Evolutionary conservation across 1,140 invertebrate species (phyloP).

Genomic region (Pomacea maculata): DNA sequence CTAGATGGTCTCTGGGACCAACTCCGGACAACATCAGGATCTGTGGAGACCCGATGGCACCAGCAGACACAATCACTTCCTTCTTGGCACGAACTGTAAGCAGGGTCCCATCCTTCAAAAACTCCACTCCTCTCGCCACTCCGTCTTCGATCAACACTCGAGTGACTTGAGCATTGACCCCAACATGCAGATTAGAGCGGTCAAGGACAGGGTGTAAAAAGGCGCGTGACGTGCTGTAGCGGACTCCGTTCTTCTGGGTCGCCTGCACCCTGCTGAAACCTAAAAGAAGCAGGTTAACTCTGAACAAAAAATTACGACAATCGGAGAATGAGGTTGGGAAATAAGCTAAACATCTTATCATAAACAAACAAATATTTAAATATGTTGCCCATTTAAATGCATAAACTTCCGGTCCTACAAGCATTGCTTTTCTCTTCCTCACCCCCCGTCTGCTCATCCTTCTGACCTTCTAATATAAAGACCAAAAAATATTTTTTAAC

Average conservation of each 20-base stretch:
- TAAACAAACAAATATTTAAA: too few relatives aligned
- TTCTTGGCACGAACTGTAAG: slow-evolving; percentile 74
- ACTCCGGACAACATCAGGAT: slow-evolving; percentile 90
- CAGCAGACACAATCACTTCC: slow-evolving; percentile 84
- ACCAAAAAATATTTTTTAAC: too few relatives aligned
- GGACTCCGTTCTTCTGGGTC: slow-evolving; percentile 36
- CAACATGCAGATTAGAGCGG: slow-evolving; percentile 49
- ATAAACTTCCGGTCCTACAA: too few relatives aligned
- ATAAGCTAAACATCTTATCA: too few relatives aligned
- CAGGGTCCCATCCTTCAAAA: slow-evolving; percentile 55
- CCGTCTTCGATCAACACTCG: slow-evolving; percentile 43
- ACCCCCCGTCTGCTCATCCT: too few relatives aligned
- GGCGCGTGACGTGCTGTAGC: slow-evolving; percentile 43
- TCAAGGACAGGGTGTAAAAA: slow-evolving; percentile 42
- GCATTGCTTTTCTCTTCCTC: too few relatives aligned
- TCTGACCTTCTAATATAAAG: too few relatives aligned
- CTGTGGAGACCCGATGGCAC: slow-evolving; percentile 87
- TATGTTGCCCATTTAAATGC: too few relatives aligned
- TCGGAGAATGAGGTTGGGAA: too few relatives aligned
- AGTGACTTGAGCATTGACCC: slow-evolving; percentile 35
- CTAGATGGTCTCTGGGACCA: slow-evolving; percentile 71
- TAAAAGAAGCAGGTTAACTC: not conserved
- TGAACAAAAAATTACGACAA: not conserved
- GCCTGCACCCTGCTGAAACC: slow-evolving; percentile 34
- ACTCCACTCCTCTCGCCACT: slow-evolving; percentile 56